Evolutionary conservation across 2,888 invertebrate species (phyloP), one percentile per base, ranked within the genome.

Genomic region (Cosmia trapezina): DNA sequence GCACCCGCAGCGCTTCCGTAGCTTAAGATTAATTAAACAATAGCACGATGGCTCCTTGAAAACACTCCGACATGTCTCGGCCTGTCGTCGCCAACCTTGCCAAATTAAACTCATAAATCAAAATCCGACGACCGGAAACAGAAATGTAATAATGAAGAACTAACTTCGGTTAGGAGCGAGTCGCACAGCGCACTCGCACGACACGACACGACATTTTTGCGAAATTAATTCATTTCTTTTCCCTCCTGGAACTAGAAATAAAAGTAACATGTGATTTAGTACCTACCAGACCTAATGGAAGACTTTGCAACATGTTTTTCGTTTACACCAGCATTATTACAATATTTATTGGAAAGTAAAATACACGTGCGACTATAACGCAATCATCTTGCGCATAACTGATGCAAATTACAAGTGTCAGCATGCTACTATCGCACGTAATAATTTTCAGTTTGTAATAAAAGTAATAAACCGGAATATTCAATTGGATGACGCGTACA

Each of bases 81-180:
- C 92, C 95, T 95, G 96, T 96, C 96, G 94, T 92, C 94, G 93
- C 92, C 94, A 95, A 95, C 95, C 94, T 94, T 94, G 94, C 95
- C 95, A 96, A 96, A 96, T 96, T 96, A 96, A 96, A 94, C 90
- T 89, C 93, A 95, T 96, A 96, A 96, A 96, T 96, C 96, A 96
- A 95, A 94, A 94, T 94, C 92, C 91, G 87, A 90, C 90, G 91
- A 92, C 93, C 93, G 94, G 95, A 94, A 95, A 93, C 93, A 91
- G 93, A 93, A 95, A 94, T 90, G 94, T 93, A 93, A 94, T 95
- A 94, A 95, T 92, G 93, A 94, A 93, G 92, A 93, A 93, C 90
- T 92, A 90, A 92, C 89, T 91, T 88, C 89, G 88, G 89, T 91
- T 89, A 86, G 85, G 80, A 89, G 84, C 86, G 80, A 87, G 66